Conservation (phyloP, 2,797 vertebrate genomes). For the Galago senegalensis region DNA sequence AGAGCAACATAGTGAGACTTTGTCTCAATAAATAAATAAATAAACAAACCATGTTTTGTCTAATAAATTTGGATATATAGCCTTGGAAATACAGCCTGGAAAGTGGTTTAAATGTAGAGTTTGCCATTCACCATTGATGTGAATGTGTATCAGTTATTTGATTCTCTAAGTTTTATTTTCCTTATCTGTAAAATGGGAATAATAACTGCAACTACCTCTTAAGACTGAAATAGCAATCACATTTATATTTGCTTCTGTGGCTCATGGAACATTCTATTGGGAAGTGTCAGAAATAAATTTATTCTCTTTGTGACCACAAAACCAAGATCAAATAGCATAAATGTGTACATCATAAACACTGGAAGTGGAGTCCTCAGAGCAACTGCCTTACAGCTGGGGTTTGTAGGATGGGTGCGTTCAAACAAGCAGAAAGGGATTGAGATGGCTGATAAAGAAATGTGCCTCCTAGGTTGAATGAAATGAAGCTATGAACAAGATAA, state of each 20-base stretch:
- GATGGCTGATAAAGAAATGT: not conserved
- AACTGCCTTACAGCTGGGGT: not conserved
- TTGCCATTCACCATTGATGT: not conserved
- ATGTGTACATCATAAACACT: not conserved
- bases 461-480: not conserved
- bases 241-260: not conserved
- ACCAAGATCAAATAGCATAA: not conserved
- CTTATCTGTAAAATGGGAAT: not conserved
- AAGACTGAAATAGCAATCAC: not conserved
- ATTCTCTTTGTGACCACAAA: not conserved
- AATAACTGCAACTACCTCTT: not conserved
- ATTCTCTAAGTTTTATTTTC: slow-evolving; percentile 5
- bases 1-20: too few relatives aligned
- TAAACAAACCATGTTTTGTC: too few relatives aligned
- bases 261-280: not conserved
- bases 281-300: not conserved
- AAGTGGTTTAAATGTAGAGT: not conserved
- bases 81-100: too few relatives aligned
- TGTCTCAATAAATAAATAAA: too few relatives aligned
- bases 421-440: not conserved
- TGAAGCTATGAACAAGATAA: not conserved
- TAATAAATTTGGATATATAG: too few relatives aligned
- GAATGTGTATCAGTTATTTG: not conserved
- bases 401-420: not conserved
- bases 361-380: not conserved